Evolutionary conservation across 2,888 invertebrate species (phyloP), one percentile per base, ranked within the genome.

Genomic region (Drosophila algonquin): DNA sequence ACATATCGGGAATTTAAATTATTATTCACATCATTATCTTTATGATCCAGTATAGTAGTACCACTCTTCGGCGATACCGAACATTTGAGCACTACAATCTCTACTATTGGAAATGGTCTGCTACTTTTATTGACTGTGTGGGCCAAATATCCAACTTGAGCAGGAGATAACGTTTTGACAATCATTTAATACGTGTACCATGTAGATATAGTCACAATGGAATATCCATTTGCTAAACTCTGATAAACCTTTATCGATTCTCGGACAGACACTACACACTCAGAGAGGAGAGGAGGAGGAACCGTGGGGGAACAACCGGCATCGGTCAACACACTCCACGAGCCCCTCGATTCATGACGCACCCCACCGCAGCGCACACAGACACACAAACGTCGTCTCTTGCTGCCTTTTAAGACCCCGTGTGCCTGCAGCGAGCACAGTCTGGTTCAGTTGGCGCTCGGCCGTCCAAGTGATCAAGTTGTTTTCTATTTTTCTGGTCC

Each of bases 391-490:
- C 46, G 9, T 53, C 46, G 44, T 48, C 51, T 52, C 54, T 35
- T 40, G 54, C 44, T 53, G 45, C 58, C 63, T 72, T 52, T 72
- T 51, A 70, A 81, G 79, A 75, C 75, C 82, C 83, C 75, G 78
- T 67, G 76, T 73, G 69, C 76, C 63, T 75, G 75, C 76, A 76
- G 65, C 74, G 54, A 55, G 45, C 67, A 61, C 76, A 75, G 87
- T 58, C 63, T 30, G 63, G 54, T 50, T 89, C 82, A 90, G 89
- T 90, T 79, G 77, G 73, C 82, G 79, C 76, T 88, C 80, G 77
- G 60, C 14, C 76, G 73, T 69, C 78, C 75, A 77, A 81, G 76
- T 79, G 89, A 90, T 90, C 88, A 88, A 79, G 89, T 89, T 78
- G 87, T 71, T 70, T 40, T 60, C 27, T 40, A 21, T 45, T 57